phyloP scores from a whole-genome alignment of 2,797 vertebrate species.

The Hipposideros larvatus region DNA sequence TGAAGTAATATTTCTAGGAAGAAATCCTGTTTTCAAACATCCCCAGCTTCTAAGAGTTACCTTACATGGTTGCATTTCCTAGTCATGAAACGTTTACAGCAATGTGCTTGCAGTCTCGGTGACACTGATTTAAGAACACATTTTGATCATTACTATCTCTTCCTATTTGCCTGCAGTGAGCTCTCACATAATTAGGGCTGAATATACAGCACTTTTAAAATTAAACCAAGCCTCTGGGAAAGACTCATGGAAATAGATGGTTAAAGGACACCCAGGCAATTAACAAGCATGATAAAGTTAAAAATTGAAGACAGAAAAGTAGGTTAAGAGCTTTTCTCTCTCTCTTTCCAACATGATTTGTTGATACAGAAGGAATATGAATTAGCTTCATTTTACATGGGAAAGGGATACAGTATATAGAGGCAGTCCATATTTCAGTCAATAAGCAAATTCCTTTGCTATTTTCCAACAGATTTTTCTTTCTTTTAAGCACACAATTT shows the following conservation, averaged over 20 bases:
- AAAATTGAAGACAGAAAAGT: constrained; percentile 87
- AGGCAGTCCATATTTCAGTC: background rate
- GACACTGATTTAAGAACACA: constrained; percentile 83
- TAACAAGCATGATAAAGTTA: constrained; percentile 87
- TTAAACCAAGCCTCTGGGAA: constrained; percentile 90
- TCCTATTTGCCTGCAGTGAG: constrained; percentile 84
- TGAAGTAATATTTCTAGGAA: constrained; percentile 57
- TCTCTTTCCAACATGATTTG: constrained; percentile 75
- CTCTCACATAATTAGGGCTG: constrained; percentile 88
- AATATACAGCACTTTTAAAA: constrained; percentile 87
- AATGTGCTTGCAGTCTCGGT: constrained; percentile 75
- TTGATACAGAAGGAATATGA: constrained; percentile 74
- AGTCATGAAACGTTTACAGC: constrained; percentile 69
- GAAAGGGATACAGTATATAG: background rate
- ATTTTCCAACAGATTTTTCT: background rate
- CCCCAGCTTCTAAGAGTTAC: constrained; percentile 38
- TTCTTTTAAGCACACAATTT: background rate
- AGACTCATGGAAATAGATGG: constrained; percentile 86
- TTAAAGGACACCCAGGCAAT: constrained; percentile 90
- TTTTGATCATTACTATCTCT: constrained; percentile 86
- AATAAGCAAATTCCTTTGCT: constrained; percentile 30
- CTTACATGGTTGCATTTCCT: constrained; percentile 61
- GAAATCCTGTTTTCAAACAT: constrained; percentile 70
- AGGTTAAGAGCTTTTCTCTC: constrained; percentile 87
- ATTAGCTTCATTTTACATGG: constrained; percentile 37